phyloP scores from a whole-genome alignment of 2,888 invertebrate species.

The Euzetes globulus region DNA sequence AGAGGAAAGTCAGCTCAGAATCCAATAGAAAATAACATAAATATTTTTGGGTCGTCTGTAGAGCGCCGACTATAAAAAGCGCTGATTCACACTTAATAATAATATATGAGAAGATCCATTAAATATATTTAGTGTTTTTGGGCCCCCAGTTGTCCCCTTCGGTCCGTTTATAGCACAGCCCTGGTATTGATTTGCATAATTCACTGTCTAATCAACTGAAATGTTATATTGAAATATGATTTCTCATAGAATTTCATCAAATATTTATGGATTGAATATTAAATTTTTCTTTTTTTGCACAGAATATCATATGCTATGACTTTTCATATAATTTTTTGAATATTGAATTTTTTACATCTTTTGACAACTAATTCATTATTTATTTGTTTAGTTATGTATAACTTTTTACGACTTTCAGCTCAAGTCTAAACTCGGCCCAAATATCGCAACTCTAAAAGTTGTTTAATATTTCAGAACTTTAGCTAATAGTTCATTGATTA shows the following conservation, averaged over 20 bases:
- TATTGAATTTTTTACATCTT: not conserved
- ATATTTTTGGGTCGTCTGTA: not conserved
- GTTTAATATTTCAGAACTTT: too few relatives aligned
- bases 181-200: not conserved
- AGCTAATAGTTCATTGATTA: too few relatives aligned
- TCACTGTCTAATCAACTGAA: not conserved
- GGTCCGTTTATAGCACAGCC: not conserved
- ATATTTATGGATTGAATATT: too few relatives aligned
- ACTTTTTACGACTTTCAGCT: too few relatives aligned
- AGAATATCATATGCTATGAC: too few relatives aligned
- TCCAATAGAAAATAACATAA: not conserved
- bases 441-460: too few relatives aligned
- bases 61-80: not conserved
- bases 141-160: not conserved
- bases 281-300: too few relatives aligned
- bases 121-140: not conserved
- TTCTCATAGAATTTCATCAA: too few relatives aligned
- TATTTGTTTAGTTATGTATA: too few relatives aligned
- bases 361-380: not conserved
- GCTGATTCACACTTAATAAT: conserved; percentile 17
- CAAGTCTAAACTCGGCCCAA: too few relatives aligned
- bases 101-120: not conserved
- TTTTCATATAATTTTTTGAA: not conserved
- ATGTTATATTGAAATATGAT: not conserved
- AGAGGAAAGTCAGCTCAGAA: not conserved